Base-by-base conservation (phyloP, 2,888 invertebrate genomes). In the Acleris literana region DNA sequence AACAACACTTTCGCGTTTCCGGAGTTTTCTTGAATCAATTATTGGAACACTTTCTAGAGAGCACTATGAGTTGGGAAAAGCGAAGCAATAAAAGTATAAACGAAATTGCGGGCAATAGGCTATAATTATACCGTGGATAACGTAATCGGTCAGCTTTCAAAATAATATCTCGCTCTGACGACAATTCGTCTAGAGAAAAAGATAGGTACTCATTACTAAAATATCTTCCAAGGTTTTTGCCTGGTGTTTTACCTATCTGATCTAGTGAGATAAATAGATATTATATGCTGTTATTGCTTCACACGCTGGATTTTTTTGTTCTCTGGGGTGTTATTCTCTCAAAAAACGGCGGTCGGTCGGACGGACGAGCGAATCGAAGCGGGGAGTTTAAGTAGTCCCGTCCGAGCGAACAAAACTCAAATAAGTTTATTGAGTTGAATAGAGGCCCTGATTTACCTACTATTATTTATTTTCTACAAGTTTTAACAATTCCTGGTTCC, bases 31-130 rank as follows among this genome's bases (percentile, higher is more conserved):
- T 39, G 39, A 46, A n/a, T 56, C n/a, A 57, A 43, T 22, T 39
- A 57, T 57, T n/a, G 57, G 46, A 25, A 57, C 18, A 60, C 55
- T 64, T 60, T 60, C 54, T 29, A 55, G 44, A 43, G 16, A 65
- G 18, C 43, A 54, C 60, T 22, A 60, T 60, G 64, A 65, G 60
- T 25, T 46, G 44, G 44, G 25, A 57, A 57, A 46, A 57, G 46
- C 48, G n/a, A 33, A 54, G 46, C 64, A 60, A 65, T 65, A 65
- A 65, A 65, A 65, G 49, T 65, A 65, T 60, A 65, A 64, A 60
- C 60, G 44, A 57, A 56, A 57, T 57, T 57, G 57, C 57, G 25
- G 22, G 57, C 20, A 29, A 59, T 64, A 57, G 44, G 57, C 25
- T 59, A 59, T 65, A 65, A 65, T 65, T 65, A 65, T 22, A 43